Evolutionary conservation across 1,140 invertebrate genomes (phyloP).

Genomic region (Apolygus lucorum): DNA sequence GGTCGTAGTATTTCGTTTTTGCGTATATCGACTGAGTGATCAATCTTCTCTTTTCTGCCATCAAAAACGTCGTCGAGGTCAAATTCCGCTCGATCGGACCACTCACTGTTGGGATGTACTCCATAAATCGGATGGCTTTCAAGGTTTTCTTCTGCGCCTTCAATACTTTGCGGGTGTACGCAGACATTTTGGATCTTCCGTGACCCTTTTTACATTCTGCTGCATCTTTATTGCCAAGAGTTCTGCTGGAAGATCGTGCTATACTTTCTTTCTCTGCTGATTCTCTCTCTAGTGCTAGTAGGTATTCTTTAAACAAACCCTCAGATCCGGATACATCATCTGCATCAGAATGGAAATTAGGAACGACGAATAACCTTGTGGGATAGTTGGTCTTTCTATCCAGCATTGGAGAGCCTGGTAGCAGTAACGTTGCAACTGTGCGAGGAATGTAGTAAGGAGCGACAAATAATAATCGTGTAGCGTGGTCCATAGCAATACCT

Average conservation of each 20-base stretch:
- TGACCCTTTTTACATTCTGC: background rate
- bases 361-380: slow-evolving; percentile 13
- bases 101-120: background rate
- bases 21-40: background rate
- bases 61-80: background rate
- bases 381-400: background rate
- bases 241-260: background rate
- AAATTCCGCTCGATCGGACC: background rate
- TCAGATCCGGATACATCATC: background rate
- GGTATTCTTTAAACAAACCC: background rate
- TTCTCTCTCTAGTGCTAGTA: background rate
- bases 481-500: slow-evolving; percentile 24
- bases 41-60: background rate
- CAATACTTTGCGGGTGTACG: background rate
- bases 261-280: background rate
- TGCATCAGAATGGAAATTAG: background rate
- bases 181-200: background rate
- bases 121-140: background rate
- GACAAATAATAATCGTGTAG: slow-evolving; percentile 11
- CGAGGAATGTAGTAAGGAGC: slow-evolving; percentile 27
- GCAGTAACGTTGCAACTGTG: slow-evolving; percentile 23
- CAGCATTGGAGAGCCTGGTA: slow-evolving; percentile 9
- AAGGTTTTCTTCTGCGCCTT: background rate
- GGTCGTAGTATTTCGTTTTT: slow-evolving; percentile 5
- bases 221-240: background rate